Evolutionary conservation across 2,888 invertebrate species (phyloP).

Genomic region (Xestia xanthographa): DNA sequence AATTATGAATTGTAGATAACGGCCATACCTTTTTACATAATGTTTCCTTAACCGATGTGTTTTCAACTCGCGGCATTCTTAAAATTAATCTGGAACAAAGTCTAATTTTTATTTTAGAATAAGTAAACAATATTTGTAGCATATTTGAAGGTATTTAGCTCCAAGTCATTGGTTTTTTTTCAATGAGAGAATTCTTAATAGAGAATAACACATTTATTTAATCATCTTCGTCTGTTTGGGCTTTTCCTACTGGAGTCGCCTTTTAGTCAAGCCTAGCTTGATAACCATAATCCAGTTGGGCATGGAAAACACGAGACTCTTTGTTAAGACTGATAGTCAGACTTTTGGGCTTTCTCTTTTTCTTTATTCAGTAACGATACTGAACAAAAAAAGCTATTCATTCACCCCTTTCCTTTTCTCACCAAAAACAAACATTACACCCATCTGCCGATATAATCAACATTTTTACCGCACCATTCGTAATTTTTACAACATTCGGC

Average conservation of each 20-base stretch:
- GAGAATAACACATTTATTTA: not conserved
- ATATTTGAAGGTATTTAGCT: not conserved
- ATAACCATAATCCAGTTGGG: not conserved
- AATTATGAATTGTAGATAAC: no score
- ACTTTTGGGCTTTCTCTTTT: not conserved
- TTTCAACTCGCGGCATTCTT: no score
- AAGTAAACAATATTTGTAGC: not conserved
- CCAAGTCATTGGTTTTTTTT: not conserved
- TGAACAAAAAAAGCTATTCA: not conserved
- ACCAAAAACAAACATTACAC: conserved; percentile 7
- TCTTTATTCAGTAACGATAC: not conserved
- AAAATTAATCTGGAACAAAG: no score
- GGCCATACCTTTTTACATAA: no score
- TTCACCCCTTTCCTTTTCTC: not conserved
- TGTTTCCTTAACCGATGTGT: no score
- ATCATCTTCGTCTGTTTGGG: not conserved
- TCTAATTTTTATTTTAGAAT: no score
- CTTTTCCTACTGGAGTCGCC: not conserved
- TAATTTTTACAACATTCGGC: conserved; percentile 53
- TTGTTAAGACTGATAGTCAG: not conserved
- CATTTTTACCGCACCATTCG: conserved; percentile 31
- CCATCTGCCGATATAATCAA: conserved; percentile 24
- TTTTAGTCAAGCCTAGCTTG: not conserved
- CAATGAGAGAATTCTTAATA: not conserved
- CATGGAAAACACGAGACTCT: not conserved